Percentiles rank a stretch among this genome's conserved stretches.
These are phyloP conservation scores for Disparrhopalites patrizii DNA, from an alignment of 2,888 invertebrate species.

Conservation along the genomic window DNA sequence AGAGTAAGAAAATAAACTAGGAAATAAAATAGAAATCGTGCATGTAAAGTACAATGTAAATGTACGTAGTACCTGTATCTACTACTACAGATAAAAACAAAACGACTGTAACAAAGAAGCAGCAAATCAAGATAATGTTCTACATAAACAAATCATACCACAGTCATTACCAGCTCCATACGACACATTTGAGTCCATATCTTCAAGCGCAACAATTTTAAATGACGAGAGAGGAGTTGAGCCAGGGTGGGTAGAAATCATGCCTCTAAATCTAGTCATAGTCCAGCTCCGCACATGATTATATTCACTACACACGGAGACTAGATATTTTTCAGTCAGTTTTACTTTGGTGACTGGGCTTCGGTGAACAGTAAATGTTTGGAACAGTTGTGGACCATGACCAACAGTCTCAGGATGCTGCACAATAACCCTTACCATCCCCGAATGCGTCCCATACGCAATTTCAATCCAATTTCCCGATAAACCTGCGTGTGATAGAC, in stretches of 20 bases:
- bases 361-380: slow-evolving; percentile 95
- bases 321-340: slow-evolving; percentile 88
- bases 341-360: slow-evolving; percentile 93
- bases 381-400: slow-evolving; percentile 91
- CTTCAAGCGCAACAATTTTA: slow-evolving; percentile 83
- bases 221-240: slow-evolving; percentile 96
- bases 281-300: slow-evolving; percentile 98
- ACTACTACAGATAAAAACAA: neutral
- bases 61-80: neutral
- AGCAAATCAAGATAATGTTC: slow-evolving; percentile 4
- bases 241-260: slow-evolving; percentile 95
- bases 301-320: slow-evolving; percentile 95
- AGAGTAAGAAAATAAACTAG: too few relatives aligned
- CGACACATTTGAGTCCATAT: slow-evolving; percentile 52
- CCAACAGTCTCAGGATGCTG: slow-evolving; percentile 95
- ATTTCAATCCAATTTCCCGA: slow-evolving; percentile 99
- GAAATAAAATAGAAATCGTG: too few relatives aligned
- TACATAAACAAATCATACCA: slow-evolving; percentile 55
- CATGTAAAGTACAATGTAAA: neutral
- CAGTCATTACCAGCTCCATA: slow-evolving; percentile 62
- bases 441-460: slow-evolving; percentile 94
- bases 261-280: slow-evolving; percentile 81
- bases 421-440: slow-evolving; percentile 93
- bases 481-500: too few relatives aligned
- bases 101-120: neutral